Evolutionary conservation across 2,888 invertebrate genomes (phyloP).

Genomic region (Mythimna impura): DNA sequence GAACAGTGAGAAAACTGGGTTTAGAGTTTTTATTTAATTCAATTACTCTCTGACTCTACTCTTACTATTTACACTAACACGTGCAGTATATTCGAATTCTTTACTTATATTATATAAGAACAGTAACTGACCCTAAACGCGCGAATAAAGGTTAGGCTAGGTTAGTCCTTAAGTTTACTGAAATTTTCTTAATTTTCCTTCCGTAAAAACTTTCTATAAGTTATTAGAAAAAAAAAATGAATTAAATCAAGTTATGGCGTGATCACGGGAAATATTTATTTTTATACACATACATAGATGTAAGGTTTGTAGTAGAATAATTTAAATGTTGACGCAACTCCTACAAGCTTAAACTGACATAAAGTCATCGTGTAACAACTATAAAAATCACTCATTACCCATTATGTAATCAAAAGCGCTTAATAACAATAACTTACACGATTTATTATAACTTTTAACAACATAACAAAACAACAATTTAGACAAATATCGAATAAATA

Average conservation of each 20-base stretch:
- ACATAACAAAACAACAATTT: constrained; percentile 37
- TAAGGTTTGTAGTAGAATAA: neutral
- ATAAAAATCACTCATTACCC: constrained; percentile 27
- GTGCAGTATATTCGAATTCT: no score
- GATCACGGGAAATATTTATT: neutral
- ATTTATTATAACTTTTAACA: constrained; percentile 49
- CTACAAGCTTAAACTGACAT: neutral
- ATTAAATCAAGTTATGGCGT: no score
- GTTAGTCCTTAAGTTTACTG: no score
- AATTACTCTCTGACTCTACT: no score
- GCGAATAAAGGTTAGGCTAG: no score
- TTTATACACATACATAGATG: neutral
- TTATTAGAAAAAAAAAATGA: no score
- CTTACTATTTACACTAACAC: no score
- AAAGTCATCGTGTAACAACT: neutral
- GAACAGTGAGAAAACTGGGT: neutral
- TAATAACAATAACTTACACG: constrained; percentile 41
- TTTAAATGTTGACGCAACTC: neutral
- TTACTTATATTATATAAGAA: no score
- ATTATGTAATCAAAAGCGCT: constrained; percentile 39
- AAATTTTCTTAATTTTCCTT: no score
- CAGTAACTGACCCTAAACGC: no score
- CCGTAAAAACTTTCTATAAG: no score
- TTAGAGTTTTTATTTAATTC: neutral
- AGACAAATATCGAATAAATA: constrained; percentile 48